A percentile compares a stretch with the other conserved stretches of the same genome.
These are phyloP conservation scores for Onychomys torridus DNA, from an alignment of 2,797 vertebrate genomes.

Conservation along the genomic window DNA sequence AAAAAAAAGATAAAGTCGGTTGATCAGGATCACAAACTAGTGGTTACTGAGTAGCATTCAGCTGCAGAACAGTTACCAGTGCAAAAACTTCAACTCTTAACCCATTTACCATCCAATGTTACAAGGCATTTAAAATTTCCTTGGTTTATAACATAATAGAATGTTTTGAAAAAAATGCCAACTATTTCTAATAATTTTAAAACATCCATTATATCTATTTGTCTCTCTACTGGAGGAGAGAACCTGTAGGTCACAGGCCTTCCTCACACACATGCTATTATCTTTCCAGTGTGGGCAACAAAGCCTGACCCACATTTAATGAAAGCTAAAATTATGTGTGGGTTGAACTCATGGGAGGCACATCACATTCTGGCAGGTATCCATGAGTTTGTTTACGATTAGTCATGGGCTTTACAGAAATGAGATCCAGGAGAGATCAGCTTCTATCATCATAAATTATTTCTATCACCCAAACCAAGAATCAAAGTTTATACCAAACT, in stretches of 20 bases:
- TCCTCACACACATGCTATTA: background rate
- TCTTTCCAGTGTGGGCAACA: background rate
- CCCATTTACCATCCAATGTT: background rate
- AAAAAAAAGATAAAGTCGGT: background rate
- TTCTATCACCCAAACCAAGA: background rate
- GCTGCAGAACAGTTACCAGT: background rate
- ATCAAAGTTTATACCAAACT: background rate
- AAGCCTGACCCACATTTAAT: rapidly evolving
- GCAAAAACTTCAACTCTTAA: background rate
- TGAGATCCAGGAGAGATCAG: rapidly evolving
- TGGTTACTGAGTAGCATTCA: background rate
- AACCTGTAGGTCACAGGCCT: rapidly evolving
- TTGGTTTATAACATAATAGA: background rate
- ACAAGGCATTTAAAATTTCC: background rate
- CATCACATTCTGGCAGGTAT: rapidly evolving
- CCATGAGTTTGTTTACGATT: rapidly evolving
- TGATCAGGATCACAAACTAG: background rate
- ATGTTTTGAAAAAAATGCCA: background rate
- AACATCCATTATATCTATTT: background rate
- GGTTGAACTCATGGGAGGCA: rapidly evolving
- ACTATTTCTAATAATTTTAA: background rate
- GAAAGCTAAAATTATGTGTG: background rate
- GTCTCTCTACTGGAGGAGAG: background rate
- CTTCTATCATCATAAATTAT: background rate
- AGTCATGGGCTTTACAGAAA: background rate